Percentiles rank a stretch among this genome's conserved stretches.
Conservation (phyloP, 2,888 invertebrate species). For the Miltochrista miniata region DNA sequence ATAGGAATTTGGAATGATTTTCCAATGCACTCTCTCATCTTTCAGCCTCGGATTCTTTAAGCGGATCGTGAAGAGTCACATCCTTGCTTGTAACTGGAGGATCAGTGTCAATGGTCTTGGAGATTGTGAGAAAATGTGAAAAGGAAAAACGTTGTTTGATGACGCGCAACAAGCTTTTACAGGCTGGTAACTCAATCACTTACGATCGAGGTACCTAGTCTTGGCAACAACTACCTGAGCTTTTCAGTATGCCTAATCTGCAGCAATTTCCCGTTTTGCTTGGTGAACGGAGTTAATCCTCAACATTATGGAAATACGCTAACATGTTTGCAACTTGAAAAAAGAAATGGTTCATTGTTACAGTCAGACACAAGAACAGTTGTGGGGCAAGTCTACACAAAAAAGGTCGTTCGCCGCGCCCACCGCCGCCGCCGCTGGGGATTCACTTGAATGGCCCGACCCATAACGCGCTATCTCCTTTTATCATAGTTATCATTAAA, state of each 20-base stretch:
- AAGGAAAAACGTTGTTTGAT: too few relatives aligned
- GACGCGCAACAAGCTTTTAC: too few relatives aligned
- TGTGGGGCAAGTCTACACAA: not conserved
- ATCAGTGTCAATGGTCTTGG: too few relatives aligned
- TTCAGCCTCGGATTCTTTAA: too few relatives aligned
- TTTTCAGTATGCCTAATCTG: not conserved
- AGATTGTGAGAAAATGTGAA: too few relatives aligned
- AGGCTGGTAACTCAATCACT: too few relatives aligned
- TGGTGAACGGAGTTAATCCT: not conserved
- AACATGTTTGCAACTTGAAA: not conserved
- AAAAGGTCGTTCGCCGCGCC: not conserved
- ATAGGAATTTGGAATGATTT: too few relatives aligned
- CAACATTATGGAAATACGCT: not conserved
- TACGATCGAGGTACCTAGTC: too few relatives aligned
- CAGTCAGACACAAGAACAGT: not conserved
- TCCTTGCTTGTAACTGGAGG: too few relatives aligned
- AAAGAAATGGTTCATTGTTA: not conserved
- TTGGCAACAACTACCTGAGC: not conserved
- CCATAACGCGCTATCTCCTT: not conserved
- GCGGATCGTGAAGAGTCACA: too few relatives aligned
- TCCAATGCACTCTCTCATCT: too few relatives aligned
- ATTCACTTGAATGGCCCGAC: not conserved
- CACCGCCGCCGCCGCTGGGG: not conserved
- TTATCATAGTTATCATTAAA: conserved; percentile 1
- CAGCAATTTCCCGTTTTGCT: not conserved